A percentile compares a stretch with the other conserved stretches of the same genome.
These are phyloP conservation scores for Limanda limanda DNA, from an alignment of 2,113 vertebrate genomes.

Conservation along the genomic window DNA sequence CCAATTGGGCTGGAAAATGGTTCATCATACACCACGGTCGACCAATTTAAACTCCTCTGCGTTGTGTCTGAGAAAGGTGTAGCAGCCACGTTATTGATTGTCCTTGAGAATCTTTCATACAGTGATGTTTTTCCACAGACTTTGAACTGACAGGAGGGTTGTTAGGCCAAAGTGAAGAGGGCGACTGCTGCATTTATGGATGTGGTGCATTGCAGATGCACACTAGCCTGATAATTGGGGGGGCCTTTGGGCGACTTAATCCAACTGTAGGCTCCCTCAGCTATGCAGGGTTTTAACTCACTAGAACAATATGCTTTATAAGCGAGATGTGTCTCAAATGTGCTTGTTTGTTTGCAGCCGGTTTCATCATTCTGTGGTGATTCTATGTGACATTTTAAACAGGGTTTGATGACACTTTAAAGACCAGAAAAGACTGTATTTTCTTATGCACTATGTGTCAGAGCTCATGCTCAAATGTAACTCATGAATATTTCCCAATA, in stretches of 20 bases:
- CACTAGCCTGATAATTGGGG: constrained; percentile 53
- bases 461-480: constrained; percentile 27
- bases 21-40: constrained; percentile 67
- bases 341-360: constrained; percentile 65
- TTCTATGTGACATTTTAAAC: constrained; percentile 62
- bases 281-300: constrained; percentile 21
- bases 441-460: constrained; percentile 31
- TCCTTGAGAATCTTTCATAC: constrained; percentile 67
- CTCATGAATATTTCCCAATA: constrained; percentile 41
- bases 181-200: constrained; percentile 49
- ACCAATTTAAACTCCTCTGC: constrained; percentile 65
- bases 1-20: constrained; percentile 76
- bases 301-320: constrained; percentile 57
- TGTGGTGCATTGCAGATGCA: constrained; percentile 57
- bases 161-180: constrained; percentile 45
- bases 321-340: constrained; percentile 53
- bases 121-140: constrained; percentile 53
- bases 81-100: constrained; percentile 71
- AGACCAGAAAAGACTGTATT: constrained; percentile 23
- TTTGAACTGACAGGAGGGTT: constrained; percentile 52
- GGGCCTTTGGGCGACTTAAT: constrained; percentile 48
- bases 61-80: constrained; percentile 57
- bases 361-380: constrained; percentile 69
- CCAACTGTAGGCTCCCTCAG: constrained; percentile 39
- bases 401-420: constrained; percentile 62